Base-by-base conservation (phyloP, 2,113 vertebrate species). In the Myrmophylax atrothorax region DNA sequence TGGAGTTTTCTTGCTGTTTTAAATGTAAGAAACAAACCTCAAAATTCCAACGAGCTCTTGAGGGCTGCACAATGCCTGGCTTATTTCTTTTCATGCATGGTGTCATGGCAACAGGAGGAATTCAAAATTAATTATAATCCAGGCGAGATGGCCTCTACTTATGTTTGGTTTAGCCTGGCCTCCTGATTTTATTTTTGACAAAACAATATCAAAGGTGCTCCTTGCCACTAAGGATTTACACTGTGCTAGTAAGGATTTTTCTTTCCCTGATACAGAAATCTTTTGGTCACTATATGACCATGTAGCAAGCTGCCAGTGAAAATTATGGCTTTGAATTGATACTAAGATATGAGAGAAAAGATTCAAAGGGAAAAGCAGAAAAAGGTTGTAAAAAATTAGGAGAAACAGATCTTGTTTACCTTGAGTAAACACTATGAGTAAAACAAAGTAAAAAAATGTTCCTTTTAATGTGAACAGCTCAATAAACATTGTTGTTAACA, bases 21-120 rank as follows among this genome's bases (percentile, higher is more conserved):
- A 93, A 87, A 93, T 14, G 26, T 28, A 79, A 87, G 69, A 78
- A 93, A 73, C 49, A 89, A 79, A 90, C 0, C 42, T 66, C 24
- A 22, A 69, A 86, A 88, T 83, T 93, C 87, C 75, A 88, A 35
- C 33, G 29, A 76, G 84, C 81, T 85, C 62, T 66, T 64, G 74
- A 91, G 46, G 26, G 37, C 59, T 87, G 55, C 53, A 89, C 77
- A 95, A 85, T 91, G 81, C 33, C 18, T 87, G 74, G 37, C 74
- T 90, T 92, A 87, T 82, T 94, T 76, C 63, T 89, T 94, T 93
- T 87, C 50, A 29, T 89, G 33, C 20, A 17, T 83, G 74, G 87
- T 95, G 81, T 89, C 95, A 96, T 96, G 78, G 94, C 91, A 96
- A 96, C 96, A 67, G 46, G 53, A 93, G 69, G 74, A 94, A 96